A percentile compares a stretch with the other conserved stretches of the same genome.
These are phyloP conservation scores for Ornithoptera priamus DNA, from an alignment of 2,888 invertebrate species.

Conservation along the genomic window DNA sequence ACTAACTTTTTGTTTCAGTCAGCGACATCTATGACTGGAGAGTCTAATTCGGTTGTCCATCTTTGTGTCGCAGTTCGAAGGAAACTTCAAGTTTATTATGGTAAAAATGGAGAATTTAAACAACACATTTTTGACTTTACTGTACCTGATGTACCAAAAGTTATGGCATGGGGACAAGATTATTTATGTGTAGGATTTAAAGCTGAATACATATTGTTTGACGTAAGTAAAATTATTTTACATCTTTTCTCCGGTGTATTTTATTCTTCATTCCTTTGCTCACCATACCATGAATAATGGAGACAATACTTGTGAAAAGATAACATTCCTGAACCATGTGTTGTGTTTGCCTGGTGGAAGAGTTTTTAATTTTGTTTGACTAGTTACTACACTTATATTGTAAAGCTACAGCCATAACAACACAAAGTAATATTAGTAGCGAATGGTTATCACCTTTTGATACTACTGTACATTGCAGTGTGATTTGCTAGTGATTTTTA, in stretches of 20 bases:
- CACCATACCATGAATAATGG: neutral
- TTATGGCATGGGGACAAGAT: constrained; percentile 90
- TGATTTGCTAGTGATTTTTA: too few relatives aligned
- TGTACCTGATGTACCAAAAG: constrained; percentile 88
- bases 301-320: too few relatives aligned
- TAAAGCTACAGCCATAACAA: too few relatives aligned
- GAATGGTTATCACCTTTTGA: too few relatives aligned
- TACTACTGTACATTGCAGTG: too few relatives aligned
- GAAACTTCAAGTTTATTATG: constrained; percentile 92
- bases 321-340: too few relatives aligned
- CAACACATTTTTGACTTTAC: constrained; percentile 86
- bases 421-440: too few relatives aligned
- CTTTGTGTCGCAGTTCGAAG: constrained; percentile 93
- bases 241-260: neutral
- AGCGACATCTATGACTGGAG: constrained; percentile 81
- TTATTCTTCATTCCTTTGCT: neutral
- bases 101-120: constrained; percentile 91
- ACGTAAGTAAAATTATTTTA: constrained; percentile 76
- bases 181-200: constrained; percentile 93
- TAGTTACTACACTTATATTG: too few relatives aligned
- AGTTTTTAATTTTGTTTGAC: too few relatives aligned
- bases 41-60: constrained; percentile 87
- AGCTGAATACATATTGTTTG: constrained; percentile 88
- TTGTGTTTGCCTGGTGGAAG: too few relatives aligned
- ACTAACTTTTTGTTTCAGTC: constrained; percentile 48